Conservation (phyloP, 2,113 vertebrate species). For the Vidua macroura region DNA sequence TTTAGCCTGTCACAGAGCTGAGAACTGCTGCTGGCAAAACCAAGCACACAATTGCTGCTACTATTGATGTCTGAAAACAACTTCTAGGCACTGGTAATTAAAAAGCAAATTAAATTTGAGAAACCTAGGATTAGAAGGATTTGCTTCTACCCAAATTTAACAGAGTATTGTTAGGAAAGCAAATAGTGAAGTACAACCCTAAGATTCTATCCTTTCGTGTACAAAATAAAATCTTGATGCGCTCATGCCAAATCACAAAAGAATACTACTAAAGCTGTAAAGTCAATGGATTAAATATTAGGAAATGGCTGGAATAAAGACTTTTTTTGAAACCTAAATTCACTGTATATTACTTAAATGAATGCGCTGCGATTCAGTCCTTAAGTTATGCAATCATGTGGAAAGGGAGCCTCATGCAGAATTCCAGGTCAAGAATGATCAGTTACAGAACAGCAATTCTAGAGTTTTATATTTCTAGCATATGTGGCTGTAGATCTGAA, state of each 20-base stretch:
- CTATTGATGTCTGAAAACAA: neutral
- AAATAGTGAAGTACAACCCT: neutral
- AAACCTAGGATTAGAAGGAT: neutral
- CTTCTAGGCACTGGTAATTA: neutral
- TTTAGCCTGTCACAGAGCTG: neutral
- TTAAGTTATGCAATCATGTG: neutral
- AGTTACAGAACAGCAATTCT: neutral
- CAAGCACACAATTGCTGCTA: neutral
- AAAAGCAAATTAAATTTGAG: neutral
- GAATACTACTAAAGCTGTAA: neutral
- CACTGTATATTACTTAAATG: neutral
- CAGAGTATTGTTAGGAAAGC: neutral
- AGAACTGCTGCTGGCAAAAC: neutral
- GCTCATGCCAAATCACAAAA: neutral
- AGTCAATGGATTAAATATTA: neutral
- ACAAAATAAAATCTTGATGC: neutral
- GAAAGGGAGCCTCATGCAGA: neutral
- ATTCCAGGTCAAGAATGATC: neutral
- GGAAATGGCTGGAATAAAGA: neutral
- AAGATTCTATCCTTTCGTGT: neutral
- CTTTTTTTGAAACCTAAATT: neutral
- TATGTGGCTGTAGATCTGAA: neutral
- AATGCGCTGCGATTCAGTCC: neutral
- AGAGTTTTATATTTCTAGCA: neutral
- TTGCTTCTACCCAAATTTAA: neutral